phyloP scores from a whole-genome alignment of 1,140 invertebrate species.

The Halyomorpha halys region DNA sequence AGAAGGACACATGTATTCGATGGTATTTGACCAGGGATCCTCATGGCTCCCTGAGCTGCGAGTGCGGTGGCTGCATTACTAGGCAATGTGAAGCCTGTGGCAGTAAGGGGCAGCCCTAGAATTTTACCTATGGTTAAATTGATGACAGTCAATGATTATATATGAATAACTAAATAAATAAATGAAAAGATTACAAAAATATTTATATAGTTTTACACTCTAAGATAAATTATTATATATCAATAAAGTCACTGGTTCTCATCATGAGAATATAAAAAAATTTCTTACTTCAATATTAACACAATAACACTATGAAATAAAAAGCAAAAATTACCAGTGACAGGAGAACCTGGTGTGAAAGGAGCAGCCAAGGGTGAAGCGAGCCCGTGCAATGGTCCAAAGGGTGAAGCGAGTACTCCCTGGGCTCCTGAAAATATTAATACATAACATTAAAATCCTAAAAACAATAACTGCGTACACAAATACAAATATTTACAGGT shows the following conservation, averaged over 20 bases:
- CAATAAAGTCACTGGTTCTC: not conserved
- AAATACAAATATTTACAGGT: too few relatives aligned
- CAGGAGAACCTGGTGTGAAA: conserved; percentile 49
- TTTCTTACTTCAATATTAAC: not conserved
- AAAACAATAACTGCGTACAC: too few relatives aligned
- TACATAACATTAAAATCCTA: not conserved
- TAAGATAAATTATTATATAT: not conserved
- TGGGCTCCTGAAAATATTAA: conserved; percentile 49
- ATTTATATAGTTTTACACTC: too few relatives aligned
- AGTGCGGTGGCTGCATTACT: conserved; percentile 50
- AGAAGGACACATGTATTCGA: conserved; percentile 67
- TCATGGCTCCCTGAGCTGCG: conserved; percentile 36
- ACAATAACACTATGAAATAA: not conserved
- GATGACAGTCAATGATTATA: too few relatives aligned
- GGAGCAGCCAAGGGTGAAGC: conserved; percentile 57
- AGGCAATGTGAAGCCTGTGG: conserved; percentile 47
- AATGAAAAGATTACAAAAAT: too few relatives aligned
- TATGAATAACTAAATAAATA: too few relatives aligned
- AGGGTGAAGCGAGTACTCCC: conserved; percentile 72
- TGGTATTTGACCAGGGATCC: conserved; percentile 38
- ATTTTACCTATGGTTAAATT: too few relatives aligned
- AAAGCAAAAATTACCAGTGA: conserved; percentile 47
- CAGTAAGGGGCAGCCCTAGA: conserved; percentile 42
- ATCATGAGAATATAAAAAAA: not conserved
- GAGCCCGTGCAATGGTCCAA: conserved; percentile 58